These are phyloP conservation scores for Girardia tigrina DNA, from an alignment of 2,888 invertebrate genomes.

Conservation along the genomic window DNA sequence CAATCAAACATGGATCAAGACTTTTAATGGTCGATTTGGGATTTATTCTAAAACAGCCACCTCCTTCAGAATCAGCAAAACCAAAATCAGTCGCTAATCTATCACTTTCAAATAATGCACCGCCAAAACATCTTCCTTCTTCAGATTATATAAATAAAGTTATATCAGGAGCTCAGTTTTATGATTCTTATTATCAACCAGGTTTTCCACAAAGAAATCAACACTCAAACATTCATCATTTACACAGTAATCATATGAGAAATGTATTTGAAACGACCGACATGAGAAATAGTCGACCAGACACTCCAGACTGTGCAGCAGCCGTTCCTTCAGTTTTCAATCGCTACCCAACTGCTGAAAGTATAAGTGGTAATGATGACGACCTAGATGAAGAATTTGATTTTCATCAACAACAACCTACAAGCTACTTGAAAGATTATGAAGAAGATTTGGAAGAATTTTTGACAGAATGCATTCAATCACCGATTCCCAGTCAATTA, in stretches of 20 bases:
- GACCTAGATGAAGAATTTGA: not conserved
- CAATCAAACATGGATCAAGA: slow-evolving; percentile 35
- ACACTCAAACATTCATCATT: not conserved
- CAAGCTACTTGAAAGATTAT: not conserved
- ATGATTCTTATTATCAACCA: not conserved
- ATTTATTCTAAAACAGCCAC: not conserved
- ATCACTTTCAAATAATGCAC: not conserved
- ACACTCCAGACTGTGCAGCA: slow-evolving; percentile 2
- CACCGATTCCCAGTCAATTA: not conserved
- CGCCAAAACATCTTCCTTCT: not conserved
- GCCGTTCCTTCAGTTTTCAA: not conserved
- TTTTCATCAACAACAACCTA: not conserved
- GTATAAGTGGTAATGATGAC: not conserved
- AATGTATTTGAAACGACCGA: slow-evolving; percentile 5
- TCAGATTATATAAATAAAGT: not conserved
- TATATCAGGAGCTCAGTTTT: slow-evolving; percentile 26
- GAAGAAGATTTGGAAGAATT: slow-evolving; percentile 21
- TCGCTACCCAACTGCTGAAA: not conserved
- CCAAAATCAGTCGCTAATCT: not conserved
- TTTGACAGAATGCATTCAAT: slow-evolving; percentile 24
- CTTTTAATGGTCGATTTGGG: slow-evolving; percentile 28
- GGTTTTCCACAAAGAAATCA: not conserved
- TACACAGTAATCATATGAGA: slow-evolving; percentile 11
- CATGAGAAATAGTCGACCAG: slow-evolving; percentile 20
- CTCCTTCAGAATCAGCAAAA: not conserved